Base-by-base conservation (phyloP, 2,888 invertebrate species). In the Sinohyriopsis cumingii region DNA sequence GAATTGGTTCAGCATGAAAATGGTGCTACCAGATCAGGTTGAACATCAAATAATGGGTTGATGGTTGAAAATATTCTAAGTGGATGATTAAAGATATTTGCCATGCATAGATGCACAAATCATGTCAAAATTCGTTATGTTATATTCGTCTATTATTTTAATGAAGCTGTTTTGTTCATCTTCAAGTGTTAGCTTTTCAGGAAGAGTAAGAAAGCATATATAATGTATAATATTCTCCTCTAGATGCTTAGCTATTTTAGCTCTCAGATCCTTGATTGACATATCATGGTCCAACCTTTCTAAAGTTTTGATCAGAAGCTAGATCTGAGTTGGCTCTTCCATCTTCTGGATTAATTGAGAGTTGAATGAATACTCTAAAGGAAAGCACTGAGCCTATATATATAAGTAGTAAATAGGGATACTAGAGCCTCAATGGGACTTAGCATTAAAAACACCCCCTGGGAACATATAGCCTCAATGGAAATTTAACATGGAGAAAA, bases 31-130 rank as follows among this genome's bases (percentile, higher is more conserved):
- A 62, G 25, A n/a, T 62, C 62, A 4, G 62, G 62, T 15, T 15
- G 28, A 12, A 62, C 28, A 25, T 62, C 62, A 62, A 62, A 62
- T 45, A 62, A 25, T 12, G 62, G 62, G 15, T n/a, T 62, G 25
- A 62, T 28, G 15, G 62, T 62, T 62, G 62, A 62, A n/a, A 33
- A 62, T 62, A 62, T 62, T 24, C 62, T n/a, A 15, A 62, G n/a
- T 3, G 62, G 28, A 15, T 45, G 22, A 20, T n/a, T 19, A 19
- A 62, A 45, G 9, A 62, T 45, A n/a, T 62, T 62, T 62, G 62
- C 62, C 18, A 62, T 25, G 62, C 62, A 62, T 25, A 62, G n/a
- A 2, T 5, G 62, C 12, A 62, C n/a, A 24, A 3, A 18, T 19
- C 25, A 24, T 24, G 3, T 62, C 62, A 19, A 45, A 62, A 15